These are phyloP conservation scores for Anser brachyrhynchus DNA, from an alignment of 2,113 vertebrate species.

Conservation along the genomic window DNA sequence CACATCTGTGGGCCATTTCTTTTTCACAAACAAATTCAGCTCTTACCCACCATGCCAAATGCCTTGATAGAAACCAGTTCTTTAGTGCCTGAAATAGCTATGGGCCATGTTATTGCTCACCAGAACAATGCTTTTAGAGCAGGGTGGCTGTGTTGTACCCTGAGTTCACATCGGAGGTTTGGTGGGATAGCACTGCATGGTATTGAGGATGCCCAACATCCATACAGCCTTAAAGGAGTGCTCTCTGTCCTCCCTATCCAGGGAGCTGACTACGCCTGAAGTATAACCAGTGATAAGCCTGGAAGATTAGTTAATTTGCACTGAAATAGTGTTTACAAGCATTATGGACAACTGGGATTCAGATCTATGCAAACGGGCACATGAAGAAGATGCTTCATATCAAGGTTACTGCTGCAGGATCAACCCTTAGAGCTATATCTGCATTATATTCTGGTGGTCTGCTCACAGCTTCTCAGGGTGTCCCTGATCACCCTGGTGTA, in stretches of 20 bases:
- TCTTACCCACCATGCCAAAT: background rate
- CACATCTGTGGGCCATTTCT: rapidly evolving
- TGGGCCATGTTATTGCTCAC: rapidly evolving
- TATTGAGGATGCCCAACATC: background rate
- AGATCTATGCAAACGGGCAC: background rate
- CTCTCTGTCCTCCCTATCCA: background rate
- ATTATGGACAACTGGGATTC: background rate
- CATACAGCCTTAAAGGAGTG: background rate
- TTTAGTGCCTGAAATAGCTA: background rate
- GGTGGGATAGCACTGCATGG: background rate
- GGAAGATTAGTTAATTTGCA: background rate
- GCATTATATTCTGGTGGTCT: background rate
- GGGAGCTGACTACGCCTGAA: background rate
- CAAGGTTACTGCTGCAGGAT: background rate
- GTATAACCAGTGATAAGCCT: rapidly evolving
- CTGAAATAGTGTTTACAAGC: background rate
- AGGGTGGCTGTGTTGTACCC: background rate
- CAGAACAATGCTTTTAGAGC: background rate
- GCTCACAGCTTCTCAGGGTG: background rate
- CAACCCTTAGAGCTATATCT: background rate
- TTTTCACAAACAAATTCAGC: background rate
- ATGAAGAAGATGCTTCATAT: background rate
- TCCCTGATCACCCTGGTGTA: background rate
- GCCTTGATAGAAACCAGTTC: background rate
- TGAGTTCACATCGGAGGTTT: background rate